These are phyloP conservation scores for Chascanopsetta lugubris DNA, from an alignment of 2,113 vertebrate genomes.

Conservation along the genomic window DNA sequence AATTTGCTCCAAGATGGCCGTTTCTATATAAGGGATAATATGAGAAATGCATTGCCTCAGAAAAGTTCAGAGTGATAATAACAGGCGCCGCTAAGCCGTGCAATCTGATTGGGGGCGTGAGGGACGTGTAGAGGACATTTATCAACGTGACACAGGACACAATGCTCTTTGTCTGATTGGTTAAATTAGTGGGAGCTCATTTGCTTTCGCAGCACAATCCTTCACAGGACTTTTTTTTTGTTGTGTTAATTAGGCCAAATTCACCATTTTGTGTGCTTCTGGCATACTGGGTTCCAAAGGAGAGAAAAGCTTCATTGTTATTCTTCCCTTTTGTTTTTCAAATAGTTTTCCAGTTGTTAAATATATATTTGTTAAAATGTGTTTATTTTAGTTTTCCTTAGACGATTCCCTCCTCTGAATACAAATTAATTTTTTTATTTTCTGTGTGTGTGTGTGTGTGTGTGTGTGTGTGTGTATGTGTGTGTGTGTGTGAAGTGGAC, in stretches of 20 bases:
- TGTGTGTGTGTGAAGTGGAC: conserved; percentile 14
- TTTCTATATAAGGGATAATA: no score
- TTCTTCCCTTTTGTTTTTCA: conserved; percentile 34
- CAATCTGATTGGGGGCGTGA: conserved; percentile 54
- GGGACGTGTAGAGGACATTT: conserved; percentile 70
- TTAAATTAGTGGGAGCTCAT: conserved; percentile 76
- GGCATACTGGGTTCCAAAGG: conserved; percentile 20
- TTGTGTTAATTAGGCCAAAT: conserved; percentile 73
- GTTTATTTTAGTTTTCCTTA: conserved; percentile 45
- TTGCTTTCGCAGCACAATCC: conserved; percentile 77
- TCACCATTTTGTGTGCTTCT: conserved; percentile 59
- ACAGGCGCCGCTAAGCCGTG: conserved; percentile 35
- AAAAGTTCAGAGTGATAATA: conserved; percentile 57
- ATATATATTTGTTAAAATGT: conserved; percentile 49
- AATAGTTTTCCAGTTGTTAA: conserved; percentile 44
- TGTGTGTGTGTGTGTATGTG: not conserved
- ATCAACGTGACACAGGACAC: conserved; percentile 71
- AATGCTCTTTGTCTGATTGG: conserved; percentile 74
- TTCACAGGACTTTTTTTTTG: conserved; percentile 64
- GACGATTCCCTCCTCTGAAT: conserved; percentile 16
- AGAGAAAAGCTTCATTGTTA: conserved; percentile 55
- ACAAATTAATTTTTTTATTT: conserved; percentile 7
- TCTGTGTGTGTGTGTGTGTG: not conserved
- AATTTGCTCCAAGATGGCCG: no score
- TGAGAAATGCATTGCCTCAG: conserved; percentile 14